These are phyloP conservation scores for Discoglossus pictus DNA, from an alignment of 2,797 vertebrate genomes.

Conservation along the genomic window DNA sequence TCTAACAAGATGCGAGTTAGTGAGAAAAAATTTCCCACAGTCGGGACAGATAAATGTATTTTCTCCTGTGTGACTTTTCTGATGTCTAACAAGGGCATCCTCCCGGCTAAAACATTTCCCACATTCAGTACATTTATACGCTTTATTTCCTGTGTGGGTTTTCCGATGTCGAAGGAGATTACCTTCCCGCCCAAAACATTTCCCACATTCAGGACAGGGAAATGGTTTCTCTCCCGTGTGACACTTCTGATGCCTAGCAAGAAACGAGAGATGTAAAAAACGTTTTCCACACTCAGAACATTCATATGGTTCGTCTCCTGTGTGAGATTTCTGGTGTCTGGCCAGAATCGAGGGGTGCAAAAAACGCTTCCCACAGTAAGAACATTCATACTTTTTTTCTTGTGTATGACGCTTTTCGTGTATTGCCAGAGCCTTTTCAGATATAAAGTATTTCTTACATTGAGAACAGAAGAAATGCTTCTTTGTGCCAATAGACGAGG, in stretches of 20 bases:
- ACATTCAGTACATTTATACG: slow-evolving; percentile 57
- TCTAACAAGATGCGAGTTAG: no score
- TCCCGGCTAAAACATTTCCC: slow-evolving; percentile 58
- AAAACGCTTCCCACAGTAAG: slow-evolving; percentile 56
- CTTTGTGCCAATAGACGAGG: no score
- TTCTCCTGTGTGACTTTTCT: slow-evolving; percentile 58
- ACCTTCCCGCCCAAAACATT: slow-evolving; percentile 59
- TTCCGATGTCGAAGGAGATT: slow-evolving; percentile 58
- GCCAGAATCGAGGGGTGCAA: slow-evolving; percentile 55
- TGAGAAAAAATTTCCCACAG: slow-evolving; percentile 58
- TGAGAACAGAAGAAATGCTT: no score
- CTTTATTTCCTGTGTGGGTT: slow-evolving; percentile 60
- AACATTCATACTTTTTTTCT: slow-evolving; percentile 56
- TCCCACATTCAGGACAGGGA: slow-evolving; percentile 56
- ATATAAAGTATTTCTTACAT: no score
- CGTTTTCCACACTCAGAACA: slow-evolving; percentile 58
- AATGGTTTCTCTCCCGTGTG: slow-evolving; percentile 61
- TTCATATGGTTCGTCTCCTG: slow-evolving; percentile 58
- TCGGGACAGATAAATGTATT: slow-evolving; percentile 58
- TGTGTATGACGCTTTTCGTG: slow-evolving; percentile 45
- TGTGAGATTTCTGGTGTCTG: slow-evolving; percentile 58
- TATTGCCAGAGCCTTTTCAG: no score
- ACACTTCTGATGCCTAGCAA: slow-evolving; percentile 56
- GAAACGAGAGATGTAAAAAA: slow-evolving; percentile 56
- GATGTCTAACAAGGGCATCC: slow-evolving; percentile 57